Conservation (phyloP, 2,888 invertebrate genomes). For the Phalera bucephala region DNA sequence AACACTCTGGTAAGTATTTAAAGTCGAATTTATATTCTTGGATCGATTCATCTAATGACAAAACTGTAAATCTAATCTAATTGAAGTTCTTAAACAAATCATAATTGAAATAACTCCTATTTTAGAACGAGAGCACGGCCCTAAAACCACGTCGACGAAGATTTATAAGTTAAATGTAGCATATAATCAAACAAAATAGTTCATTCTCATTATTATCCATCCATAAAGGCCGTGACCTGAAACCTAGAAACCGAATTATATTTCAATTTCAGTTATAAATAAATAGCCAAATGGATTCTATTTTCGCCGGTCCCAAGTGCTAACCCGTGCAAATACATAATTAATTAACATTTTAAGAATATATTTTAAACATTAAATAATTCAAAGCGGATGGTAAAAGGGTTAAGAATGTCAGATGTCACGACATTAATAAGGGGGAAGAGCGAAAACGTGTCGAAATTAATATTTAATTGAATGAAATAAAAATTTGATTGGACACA, state of each 20-base stretch:
- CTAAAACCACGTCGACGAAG: no score
- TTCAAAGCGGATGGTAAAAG: slow-evolving; percentile 62
- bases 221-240: background rate
- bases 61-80: no score
- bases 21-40: no score
- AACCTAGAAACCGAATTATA: slow-evolving; percentile 9
- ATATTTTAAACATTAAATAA: slow-evolving; percentile 63
- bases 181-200: background rate
- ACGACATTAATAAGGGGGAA: slow-evolving; percentile 51
- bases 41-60: no score
- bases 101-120: no score
- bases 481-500: slow-evolving; percentile 3
- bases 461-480: slow-evolving; percentile 39
- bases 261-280: slow-evolving; percentile 14
- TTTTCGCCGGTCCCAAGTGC: slow-evolving; percentile 37
- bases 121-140: no score
- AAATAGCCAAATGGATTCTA: slow-evolving; percentile 39
- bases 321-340: slow-evolving; percentile 51
- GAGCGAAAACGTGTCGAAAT: slow-evolving; percentile 53
- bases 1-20: no score
- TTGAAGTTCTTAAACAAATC: no score
- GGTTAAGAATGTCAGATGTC: slow-evolving; percentile 73
- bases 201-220: background rate
- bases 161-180: no score
- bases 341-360: slow-evolving; percentile 71